Evolutionary conservation across 2,797 vertebrate genomes (phyloP), one percentile per base, ranked within the genome.

Genomic region (Knipowitschia caucasica): DNA sequence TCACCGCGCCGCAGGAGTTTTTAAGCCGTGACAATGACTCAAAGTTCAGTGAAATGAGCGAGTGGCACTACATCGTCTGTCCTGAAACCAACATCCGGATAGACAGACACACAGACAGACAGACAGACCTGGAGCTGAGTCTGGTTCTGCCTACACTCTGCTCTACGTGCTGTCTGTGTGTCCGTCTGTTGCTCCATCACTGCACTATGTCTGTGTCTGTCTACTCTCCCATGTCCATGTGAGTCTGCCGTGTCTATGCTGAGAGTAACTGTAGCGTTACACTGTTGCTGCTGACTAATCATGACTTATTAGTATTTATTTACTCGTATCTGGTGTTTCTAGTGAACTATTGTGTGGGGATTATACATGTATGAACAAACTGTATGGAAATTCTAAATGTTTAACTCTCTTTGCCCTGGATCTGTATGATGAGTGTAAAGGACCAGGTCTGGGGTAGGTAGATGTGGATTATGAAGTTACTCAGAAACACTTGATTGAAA

Each of bases 91-190:
- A 88, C 69, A 88, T 88, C 90, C 89, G 81, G 61, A 89, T 82
- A 79, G 82, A 89, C 86, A 89, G 89, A 91, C 89, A 89, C 84
- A 91, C 89, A 90, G 88, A 91, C 90, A 91, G 89, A 92, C 91
- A 90, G 90, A 91, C 85, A 80, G 40, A 43, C 88, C 82, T 85
- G 81, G 58, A 87, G 78, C 74, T 84, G 85, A 84, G 88, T 88
- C 87, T 89, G 88, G 84, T 87, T 80, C 86, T 84, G 85, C 81
- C 89, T 90, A 85, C 81, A 64, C 73, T 88, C 88, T 86, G 30
- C 30, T 12, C 30, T 34, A 34, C n/a, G n/a, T n/a, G n/a, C n/a
- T 89, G 89, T 91, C 89, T 90, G 89, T 91, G 86, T 88, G 87
- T 90, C 88, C 89, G 31, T 34, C 31, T n/a, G n/a, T n/a, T 34